phyloP scores from a whole-genome alignment of 2,113 vertebrate species.

The Xiphophorus maculatus region DNA sequence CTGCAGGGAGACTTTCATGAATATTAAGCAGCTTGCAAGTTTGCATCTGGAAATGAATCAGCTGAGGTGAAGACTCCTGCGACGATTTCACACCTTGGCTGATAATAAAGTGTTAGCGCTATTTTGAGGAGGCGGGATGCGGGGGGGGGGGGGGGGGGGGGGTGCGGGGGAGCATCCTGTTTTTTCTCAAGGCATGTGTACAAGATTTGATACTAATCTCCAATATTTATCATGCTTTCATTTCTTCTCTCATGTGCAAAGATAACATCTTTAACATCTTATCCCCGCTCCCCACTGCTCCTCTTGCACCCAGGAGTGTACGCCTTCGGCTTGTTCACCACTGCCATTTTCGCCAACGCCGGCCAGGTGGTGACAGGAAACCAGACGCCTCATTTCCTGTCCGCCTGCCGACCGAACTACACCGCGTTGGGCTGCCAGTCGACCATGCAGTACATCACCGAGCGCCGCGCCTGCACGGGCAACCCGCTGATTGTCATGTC shows the following conservation, averaged over 20 bases:
- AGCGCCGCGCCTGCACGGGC: constrained; percentile 86
- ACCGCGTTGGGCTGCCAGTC: constrained; percentile 87
- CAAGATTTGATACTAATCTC: neutral
- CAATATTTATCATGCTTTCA: neutral
- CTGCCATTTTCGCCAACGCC: constrained; percentile 89
- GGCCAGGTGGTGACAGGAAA: constrained; percentile 93
- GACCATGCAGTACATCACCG: constrained; percentile 82
- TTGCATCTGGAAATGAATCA: constrained; percentile 42
- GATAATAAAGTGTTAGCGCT: constrained; percentile 55
- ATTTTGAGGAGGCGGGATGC: constrained; percentile 48
- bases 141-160: too few species aligned
- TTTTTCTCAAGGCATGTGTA: constrained; percentile 14
- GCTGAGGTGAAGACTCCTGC: constrained; percentile 30
- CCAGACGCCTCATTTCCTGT: constrained; percentile 90
- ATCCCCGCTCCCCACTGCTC: neutral
- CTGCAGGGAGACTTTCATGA: constrained; percentile 32
- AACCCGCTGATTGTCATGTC: constrained; percentile 84
- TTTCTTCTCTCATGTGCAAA: neutral
- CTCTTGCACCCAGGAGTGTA: constrained; percentile 83
- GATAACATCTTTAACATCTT: neutral
- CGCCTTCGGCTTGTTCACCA: constrained; percentile 90
- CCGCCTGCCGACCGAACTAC: constrained; percentile 91
- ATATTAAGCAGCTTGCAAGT: constrained; percentile 45
- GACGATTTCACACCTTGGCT: constrained; percentile 55
- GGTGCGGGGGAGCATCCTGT: neutral